phyloP scores from a whole-genome alignment of 2,797 vertebrate species.

The Diceros bicornis region DNA sequence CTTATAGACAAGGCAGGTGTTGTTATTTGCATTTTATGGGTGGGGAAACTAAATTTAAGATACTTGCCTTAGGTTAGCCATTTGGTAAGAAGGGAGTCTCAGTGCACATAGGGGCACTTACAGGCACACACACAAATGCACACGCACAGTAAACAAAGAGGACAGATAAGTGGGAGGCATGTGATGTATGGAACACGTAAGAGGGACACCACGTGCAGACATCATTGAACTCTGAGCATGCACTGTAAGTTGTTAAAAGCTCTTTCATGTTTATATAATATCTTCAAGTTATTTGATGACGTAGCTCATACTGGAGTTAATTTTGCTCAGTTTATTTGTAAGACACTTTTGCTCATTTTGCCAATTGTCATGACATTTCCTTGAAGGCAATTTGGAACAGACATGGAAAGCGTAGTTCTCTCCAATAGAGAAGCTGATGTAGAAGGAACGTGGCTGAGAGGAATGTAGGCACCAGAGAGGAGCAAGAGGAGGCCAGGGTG shows the following conservation, averaged over 20 bases:
- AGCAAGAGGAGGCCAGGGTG: not conserved
- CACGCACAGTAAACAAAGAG: not conserved
- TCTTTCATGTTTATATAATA: not conserved
- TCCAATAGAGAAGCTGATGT: not conserved
- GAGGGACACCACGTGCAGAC: accelerated
- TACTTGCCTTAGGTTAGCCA: not conserved
- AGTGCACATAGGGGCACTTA: not conserved
- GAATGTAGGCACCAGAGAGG: not conserved
- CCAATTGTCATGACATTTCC: not conserved
- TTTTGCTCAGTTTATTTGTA: not conserved
- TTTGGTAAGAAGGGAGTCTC: not conserved
- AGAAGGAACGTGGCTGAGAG: not conserved
- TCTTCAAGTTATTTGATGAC: not conserved
- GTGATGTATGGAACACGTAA: not conserved
- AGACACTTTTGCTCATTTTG: not conserved
- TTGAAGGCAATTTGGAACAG: not conserved
- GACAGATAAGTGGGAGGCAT: too few relatives aligned
- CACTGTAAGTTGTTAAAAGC: not conserved
- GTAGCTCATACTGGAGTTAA: not conserved
- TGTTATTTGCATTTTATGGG: not conserved
- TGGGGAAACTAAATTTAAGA: not conserved
- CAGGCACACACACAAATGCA: not conserved
- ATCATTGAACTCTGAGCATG: not conserved
- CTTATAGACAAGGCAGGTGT: not conserved
- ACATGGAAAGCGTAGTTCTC: not conserved